These are phyloP conservation scores for Drosophila nikananu DNA, from an alignment of 1,140 invertebrate species.

Conservation along the genomic window DNA sequence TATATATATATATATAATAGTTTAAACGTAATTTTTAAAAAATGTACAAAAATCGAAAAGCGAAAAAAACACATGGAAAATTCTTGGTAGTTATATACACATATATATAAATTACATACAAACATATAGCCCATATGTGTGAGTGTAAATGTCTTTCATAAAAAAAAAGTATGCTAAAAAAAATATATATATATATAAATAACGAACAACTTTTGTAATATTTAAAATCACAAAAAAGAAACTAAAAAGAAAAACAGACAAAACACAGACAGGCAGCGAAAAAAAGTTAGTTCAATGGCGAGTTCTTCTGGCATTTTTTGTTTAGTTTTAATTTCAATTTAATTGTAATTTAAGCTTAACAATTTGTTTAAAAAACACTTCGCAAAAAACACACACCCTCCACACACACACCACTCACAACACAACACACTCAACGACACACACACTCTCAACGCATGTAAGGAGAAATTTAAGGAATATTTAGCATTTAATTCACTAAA, in stretches of 20 bases:
- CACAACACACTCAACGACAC: conserved; percentile 7
- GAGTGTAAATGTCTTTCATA: conserved; percentile 57
- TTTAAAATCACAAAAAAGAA: conserved; percentile 29
- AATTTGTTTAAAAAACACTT: conserved; percentile 75
- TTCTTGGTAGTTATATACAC: conserved; percentile 43
- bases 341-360: conserved; percentile 74
- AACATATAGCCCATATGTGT: conserved; percentile 34
- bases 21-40: conserved; percentile 43
- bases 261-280: conserved; percentile 10
- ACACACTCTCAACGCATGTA: conserved; percentile 25
- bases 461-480: conserved; percentile 51
- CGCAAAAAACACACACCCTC: conserved; percentile 8
- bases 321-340: conserved; percentile 80
- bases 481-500: conserved; percentile 63
- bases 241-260: conserved; percentile 3
- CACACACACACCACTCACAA: conserved; percentile 5
- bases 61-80: conserved; percentile 24
- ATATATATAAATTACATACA: conserved; percentile 36
- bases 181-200: conserved; percentile 40
- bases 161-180: conserved; percentile 40
- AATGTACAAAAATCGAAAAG: conserved; percentile 47
- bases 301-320: conserved; percentile 65
- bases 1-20: conserved; percentile 42
- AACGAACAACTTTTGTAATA: conserved; percentile 48
- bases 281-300: conserved; percentile 57